Conservation (phyloP, 2,888 invertebrate species). For the Tipula vernalis region DNA sequence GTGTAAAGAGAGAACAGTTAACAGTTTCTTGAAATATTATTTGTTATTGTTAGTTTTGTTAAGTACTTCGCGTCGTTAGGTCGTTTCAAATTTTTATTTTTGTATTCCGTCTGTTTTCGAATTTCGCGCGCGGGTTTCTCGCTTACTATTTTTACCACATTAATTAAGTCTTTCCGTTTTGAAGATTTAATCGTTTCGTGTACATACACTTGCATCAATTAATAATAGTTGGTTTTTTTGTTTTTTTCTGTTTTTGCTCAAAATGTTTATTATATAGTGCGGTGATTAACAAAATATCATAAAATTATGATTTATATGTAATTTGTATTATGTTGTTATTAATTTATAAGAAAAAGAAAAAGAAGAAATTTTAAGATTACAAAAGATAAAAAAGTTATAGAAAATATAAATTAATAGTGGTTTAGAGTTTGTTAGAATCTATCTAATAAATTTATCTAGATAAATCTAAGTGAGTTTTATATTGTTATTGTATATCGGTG, state of each 20-base stretch:
- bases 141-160: not conserved
- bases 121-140: not conserved
- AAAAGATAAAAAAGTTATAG: not conserved
- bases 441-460: not conserved
- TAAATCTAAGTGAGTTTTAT: not conserved
- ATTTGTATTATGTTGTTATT: not conserved
- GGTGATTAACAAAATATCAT: not conserved
- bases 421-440: not conserved
- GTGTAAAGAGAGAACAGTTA: not conserved
- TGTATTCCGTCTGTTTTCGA: not conserved
- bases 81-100: not conserved
- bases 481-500: not conserved
- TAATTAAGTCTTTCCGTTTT: constrained; percentile 1
- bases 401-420: not conserved
- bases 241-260: not conserved
- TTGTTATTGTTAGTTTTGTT: constrained; percentile 4
- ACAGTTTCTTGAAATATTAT: not conserved
- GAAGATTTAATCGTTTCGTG: not conserved
- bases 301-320: not conserved
- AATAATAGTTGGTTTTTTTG: no score
- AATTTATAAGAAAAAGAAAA: not conserved
- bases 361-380: not conserved
- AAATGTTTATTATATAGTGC: not conserved
- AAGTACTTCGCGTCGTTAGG: not conserved
- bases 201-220: not conserved